These are phyloP conservation scores for Manis pentadactyla DNA, from an alignment of 2,797 vertebrate species.

Conservation along the genomic window DNA sequence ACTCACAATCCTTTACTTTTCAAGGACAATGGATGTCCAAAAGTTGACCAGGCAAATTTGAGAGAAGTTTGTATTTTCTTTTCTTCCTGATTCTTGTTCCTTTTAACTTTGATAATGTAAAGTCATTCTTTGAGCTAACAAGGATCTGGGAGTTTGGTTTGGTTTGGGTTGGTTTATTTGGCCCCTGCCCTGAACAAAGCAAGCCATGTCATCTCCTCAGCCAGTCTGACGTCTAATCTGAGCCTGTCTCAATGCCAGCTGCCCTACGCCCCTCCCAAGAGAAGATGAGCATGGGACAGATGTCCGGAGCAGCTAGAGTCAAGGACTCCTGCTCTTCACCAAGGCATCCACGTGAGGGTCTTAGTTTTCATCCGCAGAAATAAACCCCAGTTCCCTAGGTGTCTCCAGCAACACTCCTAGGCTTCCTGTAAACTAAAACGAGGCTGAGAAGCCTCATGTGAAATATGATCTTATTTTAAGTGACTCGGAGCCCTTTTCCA, in stretches of 20 bases:
- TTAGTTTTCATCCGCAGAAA: not conserved
- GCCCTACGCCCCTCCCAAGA: not conserved
- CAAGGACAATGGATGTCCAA: slow-evolving; percentile 81
- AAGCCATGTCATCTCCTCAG: not conserved
- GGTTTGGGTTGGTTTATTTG: not conserved
- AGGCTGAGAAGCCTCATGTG: not conserved
- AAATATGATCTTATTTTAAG: slow-evolving; percentile 32
- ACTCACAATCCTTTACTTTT: slow-evolving; percentile 79
- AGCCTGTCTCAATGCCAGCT: not conserved
- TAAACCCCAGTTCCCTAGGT: not conserved
- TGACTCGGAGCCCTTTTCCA: slow-evolving; percentile 10
- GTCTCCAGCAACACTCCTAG: accelerated
- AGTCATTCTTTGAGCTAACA: not conserved
- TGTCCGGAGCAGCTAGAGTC: not conserved
- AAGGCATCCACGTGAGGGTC: not conserved
- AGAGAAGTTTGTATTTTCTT: slow-evolving; percentile 76
- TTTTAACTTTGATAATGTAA: slow-evolving; percentile 6
- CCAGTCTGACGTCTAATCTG: not conserved
- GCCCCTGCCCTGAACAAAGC: not conserved
- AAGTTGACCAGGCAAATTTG: slow-evolving; percentile 59
- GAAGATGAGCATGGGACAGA: not conserved
- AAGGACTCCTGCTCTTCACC: not conserved
- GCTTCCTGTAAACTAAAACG: not conserved
- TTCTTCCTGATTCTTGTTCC: slow-evolving; percentile 76
- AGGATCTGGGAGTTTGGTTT: not conserved